Evolutionary conservation across 2,113 vertebrate species (phyloP).

Genomic region (Xyrauchen texanus): DNA sequence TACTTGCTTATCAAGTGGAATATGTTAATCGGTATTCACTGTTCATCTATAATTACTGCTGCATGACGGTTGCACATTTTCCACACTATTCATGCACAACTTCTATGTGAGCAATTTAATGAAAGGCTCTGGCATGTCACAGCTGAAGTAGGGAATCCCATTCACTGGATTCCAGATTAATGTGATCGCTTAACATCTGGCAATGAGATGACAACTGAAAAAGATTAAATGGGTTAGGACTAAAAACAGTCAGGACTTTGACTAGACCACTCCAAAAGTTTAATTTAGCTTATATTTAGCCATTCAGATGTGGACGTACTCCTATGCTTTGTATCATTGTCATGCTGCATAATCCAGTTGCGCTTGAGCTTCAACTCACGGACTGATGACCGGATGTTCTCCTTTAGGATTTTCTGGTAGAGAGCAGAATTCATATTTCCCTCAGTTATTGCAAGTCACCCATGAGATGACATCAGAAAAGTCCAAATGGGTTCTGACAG

Average conservation of each 20-base stretch:
- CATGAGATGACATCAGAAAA: no score
- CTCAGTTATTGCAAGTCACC: no score
- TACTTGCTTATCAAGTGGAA: slow-evolving; percentile 36
- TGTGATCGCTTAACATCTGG: slow-evolving; percentile 39
- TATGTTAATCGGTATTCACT: not conserved
- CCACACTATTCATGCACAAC: not conserved
- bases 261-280: no score
- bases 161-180: slow-evolving; percentile 40
- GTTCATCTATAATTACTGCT: not conserved
- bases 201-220: slow-evolving; percentile 36
- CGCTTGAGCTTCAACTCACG: no score
- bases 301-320: no score
- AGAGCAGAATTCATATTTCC: no score
- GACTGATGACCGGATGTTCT: no score
- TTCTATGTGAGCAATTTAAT: not conserved
- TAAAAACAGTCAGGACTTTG: no score
- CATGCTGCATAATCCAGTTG: no score
- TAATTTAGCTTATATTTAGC: no score
- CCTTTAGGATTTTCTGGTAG: no score
- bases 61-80: slow-evolving; percentile 1
- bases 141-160: slow-evolving; percentile 30
- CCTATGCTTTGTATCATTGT: no score
- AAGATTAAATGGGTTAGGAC: slow-evolving; percentile 33
- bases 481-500: not conserved
- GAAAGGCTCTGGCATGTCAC: slow-evolving; percentile 42